Conservation (phyloP, 1,140 invertebrate species). For the Brachionus rotundiformis region DNA sequence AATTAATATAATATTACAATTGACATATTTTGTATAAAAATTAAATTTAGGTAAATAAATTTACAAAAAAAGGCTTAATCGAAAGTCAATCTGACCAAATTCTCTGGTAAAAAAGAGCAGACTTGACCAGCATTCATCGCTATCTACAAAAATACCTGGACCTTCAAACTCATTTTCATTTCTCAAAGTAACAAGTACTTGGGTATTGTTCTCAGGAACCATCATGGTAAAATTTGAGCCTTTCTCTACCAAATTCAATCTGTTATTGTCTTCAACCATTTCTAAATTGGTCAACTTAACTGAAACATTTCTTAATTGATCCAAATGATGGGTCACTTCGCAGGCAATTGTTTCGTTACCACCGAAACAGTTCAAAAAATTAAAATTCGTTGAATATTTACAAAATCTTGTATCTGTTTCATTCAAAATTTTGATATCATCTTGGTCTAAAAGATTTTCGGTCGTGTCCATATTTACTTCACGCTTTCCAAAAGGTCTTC, state of each 20-base stretch:
- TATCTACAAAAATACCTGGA: not conserved
- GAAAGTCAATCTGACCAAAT: not conserved
- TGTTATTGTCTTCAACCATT: not conserved
- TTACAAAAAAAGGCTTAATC: not conserved
- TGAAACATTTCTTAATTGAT: not conserved
- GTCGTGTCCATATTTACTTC: not conserved
- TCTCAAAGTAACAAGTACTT: not conserved
- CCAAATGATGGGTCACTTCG: not conserved
- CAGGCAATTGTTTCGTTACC: not conserved
- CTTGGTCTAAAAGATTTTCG: not conserved
- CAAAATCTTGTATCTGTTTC: not conserved
- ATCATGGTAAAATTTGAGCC: not conserved
- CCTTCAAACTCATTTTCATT: not conserved
- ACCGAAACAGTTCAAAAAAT: not conserved
- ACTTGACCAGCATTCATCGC: not conserved
- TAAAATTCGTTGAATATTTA: not conserved
- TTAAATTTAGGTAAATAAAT: not conserved
- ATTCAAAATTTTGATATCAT: not conserved
- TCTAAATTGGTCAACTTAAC: slow-evolving; percentile 16
- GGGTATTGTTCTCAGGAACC: not conserved
- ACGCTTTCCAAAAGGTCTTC: not conserved
- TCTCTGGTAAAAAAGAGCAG: not conserved
- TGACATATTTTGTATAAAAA: no score
- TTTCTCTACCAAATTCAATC: not conserved
- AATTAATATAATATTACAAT: no score